Base-by-base conservation (phyloP, 2,113 vertebrate species). In the Triplophysa tibetana region DNA sequence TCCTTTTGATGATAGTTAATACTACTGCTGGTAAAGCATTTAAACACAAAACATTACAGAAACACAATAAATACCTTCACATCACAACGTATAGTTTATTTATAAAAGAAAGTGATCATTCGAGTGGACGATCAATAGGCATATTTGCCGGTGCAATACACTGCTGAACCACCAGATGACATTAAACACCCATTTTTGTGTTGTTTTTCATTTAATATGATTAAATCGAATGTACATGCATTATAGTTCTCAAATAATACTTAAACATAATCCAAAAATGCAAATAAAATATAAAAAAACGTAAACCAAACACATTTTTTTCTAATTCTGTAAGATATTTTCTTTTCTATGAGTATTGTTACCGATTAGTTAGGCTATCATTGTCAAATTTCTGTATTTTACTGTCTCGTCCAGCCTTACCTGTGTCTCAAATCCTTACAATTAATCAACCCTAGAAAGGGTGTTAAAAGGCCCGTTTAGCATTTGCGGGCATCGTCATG, bases 11-110 rank as follows among this genome's bases (percentile, higher is more conserved):
- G 70, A 60, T 21, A 17, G 74, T 80, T 92, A 92, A 92, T 92
- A 89, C 87, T 24, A 89, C 78, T 91, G 90, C 90, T 90, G 87
- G 81, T 85, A 82, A 81, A 86, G 90, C 91, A 86, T 43, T 79
- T 83, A 83, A 58, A 8, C 11, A 54, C 16, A 70, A 29, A 50
- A 21, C 29, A 21, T 7, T 9, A n/a, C 26, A 50, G 8, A 21
- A 62, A 24, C n/a, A 75, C 62, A 58, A 19, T 8, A 54, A 21
- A 67, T 48, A 10, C 41, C 33, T 33, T 6, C n/a, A 52, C 21
- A 11, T 10, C 1, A 4, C 14, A 33, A 33, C 29, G 29, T 33
- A 33, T 33, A 33, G 29, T 33, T 33, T n/a, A 6, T 33, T 29
- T 33, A 33, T 6, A 33, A 33, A 33, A 33, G 29, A 33, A 33